Percentiles rank a stretch among this genome's conserved stretches.
phyloP scores from a whole-genome alignment of 1,140 invertebrate species.

The Chrysomallon squamiferum region DNA sequence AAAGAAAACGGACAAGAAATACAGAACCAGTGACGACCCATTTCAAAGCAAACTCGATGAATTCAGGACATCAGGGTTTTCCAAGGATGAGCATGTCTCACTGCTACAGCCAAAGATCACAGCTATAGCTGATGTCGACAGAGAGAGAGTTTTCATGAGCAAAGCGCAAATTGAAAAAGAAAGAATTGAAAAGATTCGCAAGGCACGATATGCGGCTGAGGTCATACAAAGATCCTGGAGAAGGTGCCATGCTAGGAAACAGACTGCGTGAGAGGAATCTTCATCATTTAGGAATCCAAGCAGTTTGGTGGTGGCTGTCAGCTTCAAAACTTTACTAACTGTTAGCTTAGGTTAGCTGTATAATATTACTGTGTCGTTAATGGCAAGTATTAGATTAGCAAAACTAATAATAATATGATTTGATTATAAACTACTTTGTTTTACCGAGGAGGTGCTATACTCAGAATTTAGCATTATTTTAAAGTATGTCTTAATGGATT shows the following conservation, averaged over 20 bases:
- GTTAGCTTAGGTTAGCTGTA: too few species aligned
- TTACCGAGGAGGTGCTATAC: too few species aligned
- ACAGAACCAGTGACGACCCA: background rate
- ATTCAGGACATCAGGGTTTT: background rate
- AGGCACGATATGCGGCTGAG: slow-evolving; percentile 42
- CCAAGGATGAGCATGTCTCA: background rate
- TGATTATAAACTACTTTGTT: too few species aligned
- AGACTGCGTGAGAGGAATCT: too few species aligned
- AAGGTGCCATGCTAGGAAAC: slow-evolving; percentile 13
- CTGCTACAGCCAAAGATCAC: slow-evolving; percentile 14
- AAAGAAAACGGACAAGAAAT: background rate
- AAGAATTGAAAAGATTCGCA: slow-evolving; percentile 41
- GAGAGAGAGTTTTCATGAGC: slow-evolving; percentile 46
- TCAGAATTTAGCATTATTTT: too few species aligned
- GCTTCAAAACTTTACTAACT: too few species aligned
- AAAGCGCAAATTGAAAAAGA: slow-evolving; percentile 39
- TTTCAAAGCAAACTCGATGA: slow-evolving; percentile 3
- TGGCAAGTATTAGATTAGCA: too few species aligned
- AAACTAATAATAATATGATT: too few species aligned
- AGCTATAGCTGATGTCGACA: slow-evolving; percentile 36
- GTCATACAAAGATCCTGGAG: slow-evolving; percentile 50
- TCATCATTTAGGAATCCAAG: too few species aligned
- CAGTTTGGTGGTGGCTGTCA: too few species aligned
- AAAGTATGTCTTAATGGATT: too few species aligned
- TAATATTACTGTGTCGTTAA: too few species aligned